A percentile compares a stretch with the other conserved stretches of the same genome.
Evolutionary conservation across 2,113 vertebrate species (phyloP).

Genomic region (Elaphurus davidianus): DNA sequence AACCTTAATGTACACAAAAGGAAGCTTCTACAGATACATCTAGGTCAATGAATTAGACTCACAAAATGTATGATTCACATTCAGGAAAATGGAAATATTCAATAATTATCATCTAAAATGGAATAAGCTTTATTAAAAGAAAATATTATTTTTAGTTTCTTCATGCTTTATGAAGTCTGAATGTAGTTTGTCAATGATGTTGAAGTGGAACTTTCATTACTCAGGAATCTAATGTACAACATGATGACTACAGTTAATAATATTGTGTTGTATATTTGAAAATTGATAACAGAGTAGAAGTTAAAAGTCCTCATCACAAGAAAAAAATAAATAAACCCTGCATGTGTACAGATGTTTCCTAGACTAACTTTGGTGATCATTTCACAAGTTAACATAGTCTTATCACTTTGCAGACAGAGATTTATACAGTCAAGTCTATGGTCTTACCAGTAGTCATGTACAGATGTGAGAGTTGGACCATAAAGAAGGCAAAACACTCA

Average conservation of each 20-base stretch:
- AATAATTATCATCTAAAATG: background rate
- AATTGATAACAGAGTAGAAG: background rate
- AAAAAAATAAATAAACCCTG: background rate
- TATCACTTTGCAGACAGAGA: background rate
- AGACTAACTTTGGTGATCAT: background rate
- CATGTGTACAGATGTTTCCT: background rate
- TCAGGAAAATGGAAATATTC: background rate
- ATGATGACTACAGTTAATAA: background rate
- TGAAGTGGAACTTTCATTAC: background rate
- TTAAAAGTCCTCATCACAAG: background rate
- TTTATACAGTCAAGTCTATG: background rate
- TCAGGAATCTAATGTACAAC: background rate
- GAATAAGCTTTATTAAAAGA: background rate
- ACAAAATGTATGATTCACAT: background rate
- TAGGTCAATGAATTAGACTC: background rate
- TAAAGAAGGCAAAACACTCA: background rate
- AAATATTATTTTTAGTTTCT: background rate
- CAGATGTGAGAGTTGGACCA: background rate
- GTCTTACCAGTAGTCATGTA: background rate
- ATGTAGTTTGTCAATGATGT: background rate
- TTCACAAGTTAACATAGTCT: background rate
- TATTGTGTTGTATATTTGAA: background rate
- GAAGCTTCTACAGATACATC: background rate
- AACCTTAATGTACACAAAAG: background rate
- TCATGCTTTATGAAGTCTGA: background rate